Conservation (phyloP, 2,797 vertebrate genomes). For the Orientallactaga sibirica region DNA sequence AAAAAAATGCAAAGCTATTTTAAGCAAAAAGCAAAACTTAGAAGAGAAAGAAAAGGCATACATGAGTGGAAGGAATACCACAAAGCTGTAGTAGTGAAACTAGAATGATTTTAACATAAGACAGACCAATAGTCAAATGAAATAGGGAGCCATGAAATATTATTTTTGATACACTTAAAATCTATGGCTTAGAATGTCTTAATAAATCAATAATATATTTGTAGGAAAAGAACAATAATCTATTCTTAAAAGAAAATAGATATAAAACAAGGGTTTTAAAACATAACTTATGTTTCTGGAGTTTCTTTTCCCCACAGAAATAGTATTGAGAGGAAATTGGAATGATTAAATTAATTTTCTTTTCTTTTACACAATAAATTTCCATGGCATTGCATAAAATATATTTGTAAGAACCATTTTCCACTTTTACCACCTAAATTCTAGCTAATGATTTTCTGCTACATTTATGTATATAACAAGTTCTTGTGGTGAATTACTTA, state of each 20-base stretch:
- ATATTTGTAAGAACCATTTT: not conserved
- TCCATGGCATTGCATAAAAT: slow-evolving; percentile 36
- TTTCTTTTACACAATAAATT: slow-evolving; percentile 42
- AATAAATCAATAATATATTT: not conserved
- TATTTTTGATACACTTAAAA: too few relatives aligned
- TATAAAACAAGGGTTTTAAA: not conserved
- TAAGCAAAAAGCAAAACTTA: too few relatives aligned
- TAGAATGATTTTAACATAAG: not conserved
- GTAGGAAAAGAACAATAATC: not conserved
- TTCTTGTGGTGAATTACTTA: not conserved
- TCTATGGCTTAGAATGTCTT: not conserved
- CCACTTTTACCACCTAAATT: slow-evolving; percentile 42
- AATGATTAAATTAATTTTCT: slow-evolving; percentile 57
- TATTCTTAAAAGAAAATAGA: not conserved
- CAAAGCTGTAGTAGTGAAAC: not conserved
- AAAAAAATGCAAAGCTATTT: too few relatives aligned
- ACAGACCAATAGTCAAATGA: not conserved
- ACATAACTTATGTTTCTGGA: not conserved
- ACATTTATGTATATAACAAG: not conserved
- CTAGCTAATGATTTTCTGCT: slow-evolving; percentile 1
- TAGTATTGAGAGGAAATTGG: slow-evolving; percentile 41
- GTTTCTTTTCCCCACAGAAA: slow-evolving; percentile 17
- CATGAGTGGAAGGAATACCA: not conserved
- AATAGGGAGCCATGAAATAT: too few relatives aligned
- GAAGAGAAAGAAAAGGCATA: too few relatives aligned